Base-by-base conservation (phyloP, 2,113 vertebrate genomes). In the Orycteropus afer region DNA sequence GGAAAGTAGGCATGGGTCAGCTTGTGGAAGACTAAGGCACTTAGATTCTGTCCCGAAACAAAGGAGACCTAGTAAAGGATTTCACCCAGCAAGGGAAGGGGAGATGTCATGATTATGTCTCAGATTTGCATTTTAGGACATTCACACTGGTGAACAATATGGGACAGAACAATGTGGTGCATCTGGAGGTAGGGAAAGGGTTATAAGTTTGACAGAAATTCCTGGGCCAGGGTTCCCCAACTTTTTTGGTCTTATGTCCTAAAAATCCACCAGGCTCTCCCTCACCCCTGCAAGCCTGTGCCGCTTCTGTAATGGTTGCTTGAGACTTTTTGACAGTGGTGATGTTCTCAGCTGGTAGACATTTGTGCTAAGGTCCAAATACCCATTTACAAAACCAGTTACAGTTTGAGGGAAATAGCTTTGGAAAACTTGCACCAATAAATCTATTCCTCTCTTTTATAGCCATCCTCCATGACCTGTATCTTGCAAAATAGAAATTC, bases 371-470 rank as follows among this genome's bases (percentile, higher is more conserved):
- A 63, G 63, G 14, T 81, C 67, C 77, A 90, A 53, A 47, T 0
- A 0, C 74, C 73, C 79, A 45, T 79, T 90, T 74, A 45, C 10
- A 14, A 51, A 59, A 40, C 81, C 78, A 37, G 57, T 88, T 69
- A 87, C 84, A 85, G 37, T 78, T 49, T 86, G 84, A 57, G 32
- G 29, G 29, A 84, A 90, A 73, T 85, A 18, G 14, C 71, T 91
- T 77, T 74, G 76, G 51, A 95, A 96, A 94, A 89, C 23, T n/a
- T 74, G 34, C 40, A 49, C 65, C 45, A 1, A 53, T 63, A 80
- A 78, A 69, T 47, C 74, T 79, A 20, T 34, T 47, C 42, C 27
- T 87, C 14, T 74, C 63, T 89, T 89, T 49, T 83, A 15, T 14
- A 86, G 47, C 82, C 90, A 22, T 20, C 57, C 25, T 78, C 6